Percentiles rank a stretch among this genome's conserved stretches.
These are phyloP conservation scores for Hemaris fuciformis DNA, from an alignment of 2,888 invertebrate genomes.

Conservation along the genomic window DNA sequence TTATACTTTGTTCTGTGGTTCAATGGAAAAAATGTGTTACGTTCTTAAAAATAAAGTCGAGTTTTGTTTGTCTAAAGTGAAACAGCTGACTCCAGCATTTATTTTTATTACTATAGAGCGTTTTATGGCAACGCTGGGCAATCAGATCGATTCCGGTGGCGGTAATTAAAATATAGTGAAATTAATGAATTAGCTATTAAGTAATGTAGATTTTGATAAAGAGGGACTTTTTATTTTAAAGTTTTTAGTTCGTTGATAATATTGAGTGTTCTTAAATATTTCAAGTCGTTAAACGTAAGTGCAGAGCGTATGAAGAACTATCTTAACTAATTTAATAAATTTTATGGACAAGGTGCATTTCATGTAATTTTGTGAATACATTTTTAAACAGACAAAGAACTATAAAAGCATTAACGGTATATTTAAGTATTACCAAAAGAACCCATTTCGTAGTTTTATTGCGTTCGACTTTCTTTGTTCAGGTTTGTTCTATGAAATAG, in stretches of 20 bases:
- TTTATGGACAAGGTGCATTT: too few relatives aligned
- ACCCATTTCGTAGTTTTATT: too few relatives aligned
- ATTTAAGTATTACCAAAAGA: too few relatives aligned
- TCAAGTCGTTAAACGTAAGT: too few relatives aligned
- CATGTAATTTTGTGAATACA: too few relatives aligned
- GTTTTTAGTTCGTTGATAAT: neutral
- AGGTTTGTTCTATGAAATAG: too few relatives aligned
- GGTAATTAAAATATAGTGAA: conserved; percentile 6
- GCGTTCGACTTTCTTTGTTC: too few relatives aligned
- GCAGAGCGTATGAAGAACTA: neutral
- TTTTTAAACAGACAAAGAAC: too few relatives aligned
- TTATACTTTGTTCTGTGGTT: neutral
- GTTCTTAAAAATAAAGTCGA: neutral
- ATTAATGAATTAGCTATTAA: neutral
- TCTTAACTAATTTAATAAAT: too few relatives aligned
- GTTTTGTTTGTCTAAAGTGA: neutral
- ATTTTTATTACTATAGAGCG: neutral
- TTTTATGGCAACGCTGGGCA: neutral
- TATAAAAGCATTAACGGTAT: too few relatives aligned
- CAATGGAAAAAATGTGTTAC: neutral
- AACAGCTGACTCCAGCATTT: conserved; percentile 4
- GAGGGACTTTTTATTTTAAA: neutral
- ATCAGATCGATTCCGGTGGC: conserved; percentile 9
- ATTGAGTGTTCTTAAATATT: neutral
- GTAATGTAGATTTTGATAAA: neutral